Percentiles rank a stretch among this genome's conserved stretches.
These are phyloP conservation scores for Sicus ferrugineus DNA, from an alignment of 2,888 invertebrate species.

Conservation along the genomic window DNA sequence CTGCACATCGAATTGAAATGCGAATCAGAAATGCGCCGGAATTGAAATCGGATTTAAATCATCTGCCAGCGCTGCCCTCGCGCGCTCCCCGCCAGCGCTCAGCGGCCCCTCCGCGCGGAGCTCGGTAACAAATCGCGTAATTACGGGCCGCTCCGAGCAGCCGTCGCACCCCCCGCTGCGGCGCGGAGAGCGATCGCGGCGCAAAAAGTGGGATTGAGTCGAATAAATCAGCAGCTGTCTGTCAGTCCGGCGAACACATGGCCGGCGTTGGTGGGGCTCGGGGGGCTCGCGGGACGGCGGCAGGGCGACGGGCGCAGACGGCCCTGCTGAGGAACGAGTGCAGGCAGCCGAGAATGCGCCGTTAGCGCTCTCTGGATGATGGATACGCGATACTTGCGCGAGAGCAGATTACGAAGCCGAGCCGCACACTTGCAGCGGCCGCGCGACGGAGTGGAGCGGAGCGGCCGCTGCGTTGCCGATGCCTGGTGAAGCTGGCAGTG, in stretches of 20 bases:
- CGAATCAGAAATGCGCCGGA: conserved; percentile 59
- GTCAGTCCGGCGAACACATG: conserved; percentile 34
- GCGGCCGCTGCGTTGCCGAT: not conserved
- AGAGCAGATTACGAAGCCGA: not conserved
- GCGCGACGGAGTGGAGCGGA: not conserved
- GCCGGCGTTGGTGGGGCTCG: not conserved
- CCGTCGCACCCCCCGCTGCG: conserved; percentile 42
- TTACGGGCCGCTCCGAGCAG: conserved; percentile 55
- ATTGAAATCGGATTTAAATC: conserved; percentile 63
- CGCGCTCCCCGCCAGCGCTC: conserved; percentile 49
- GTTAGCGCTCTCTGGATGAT: conserved; percentile 20
- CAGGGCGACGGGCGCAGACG: not conserved
- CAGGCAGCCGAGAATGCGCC: conserved; percentile 17
- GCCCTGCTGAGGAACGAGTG: not conserved
- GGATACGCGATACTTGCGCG: not conserved
- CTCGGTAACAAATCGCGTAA: conserved; percentile 64
- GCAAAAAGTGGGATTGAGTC: conserved; percentile 63
- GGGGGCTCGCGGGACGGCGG: not conserved
- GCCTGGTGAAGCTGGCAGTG: not conserved
- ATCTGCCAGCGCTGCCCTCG: conserved; percentile 42
- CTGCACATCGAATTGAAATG: conserved; percentile 46
- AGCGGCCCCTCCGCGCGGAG: conserved; percentile 61
- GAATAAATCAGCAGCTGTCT: conserved; percentile 55
- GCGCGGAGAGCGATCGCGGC: conserved; percentile 16
- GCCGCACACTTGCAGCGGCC: conserved; percentile 1